Evolutionary conservation across 1,140 invertebrate genomes (phyloP).

Genomic region (Ctenoplectra terminalis): DNA sequence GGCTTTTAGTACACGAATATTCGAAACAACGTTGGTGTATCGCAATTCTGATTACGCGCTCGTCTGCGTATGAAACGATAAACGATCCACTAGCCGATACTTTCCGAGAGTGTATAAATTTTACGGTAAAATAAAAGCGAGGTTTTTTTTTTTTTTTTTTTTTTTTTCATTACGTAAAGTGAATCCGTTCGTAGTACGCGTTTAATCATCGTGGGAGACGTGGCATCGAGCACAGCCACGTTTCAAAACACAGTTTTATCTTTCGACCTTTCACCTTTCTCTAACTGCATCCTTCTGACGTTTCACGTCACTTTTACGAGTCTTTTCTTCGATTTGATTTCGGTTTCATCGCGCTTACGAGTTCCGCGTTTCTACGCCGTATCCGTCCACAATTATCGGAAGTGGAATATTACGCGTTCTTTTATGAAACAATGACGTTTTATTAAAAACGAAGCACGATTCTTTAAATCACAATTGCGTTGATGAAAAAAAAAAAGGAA

Average conservation of each 20-base stretch:
- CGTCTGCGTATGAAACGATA: neutral
- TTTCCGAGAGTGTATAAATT: neutral
- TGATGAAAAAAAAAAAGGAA: too few relatives aligned
- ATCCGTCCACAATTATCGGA: neutral
- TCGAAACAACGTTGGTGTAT: slow-evolving; percentile 8
- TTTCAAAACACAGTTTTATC: slow-evolving; percentile 14
- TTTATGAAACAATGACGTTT: too few relatives aligned
- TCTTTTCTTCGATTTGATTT: neutral
- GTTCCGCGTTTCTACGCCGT: neutral
- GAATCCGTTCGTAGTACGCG: neutral
- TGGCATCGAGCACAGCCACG: neutral
- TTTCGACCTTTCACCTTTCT: slow-evolving; percentile 16
- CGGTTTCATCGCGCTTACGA: neutral
- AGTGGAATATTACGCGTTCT: neutral
- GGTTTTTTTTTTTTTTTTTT: neutral
- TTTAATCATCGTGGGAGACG: neutral
- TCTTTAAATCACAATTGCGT: too few relatives aligned
- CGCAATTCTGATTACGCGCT: slow-evolving; percentile 11
- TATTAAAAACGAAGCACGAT: too few relatives aligned
- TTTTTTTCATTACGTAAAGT: neutral
- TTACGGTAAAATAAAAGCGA: too few relatives aligned
- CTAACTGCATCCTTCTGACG: neutral
- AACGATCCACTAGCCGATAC: neutral
- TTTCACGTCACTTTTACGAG: neutral
- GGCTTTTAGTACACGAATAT: slow-evolving; percentile 25